Conservation (phyloP, 2,888 invertebrate species). For the Caenorhabditis angaria region DNA sequence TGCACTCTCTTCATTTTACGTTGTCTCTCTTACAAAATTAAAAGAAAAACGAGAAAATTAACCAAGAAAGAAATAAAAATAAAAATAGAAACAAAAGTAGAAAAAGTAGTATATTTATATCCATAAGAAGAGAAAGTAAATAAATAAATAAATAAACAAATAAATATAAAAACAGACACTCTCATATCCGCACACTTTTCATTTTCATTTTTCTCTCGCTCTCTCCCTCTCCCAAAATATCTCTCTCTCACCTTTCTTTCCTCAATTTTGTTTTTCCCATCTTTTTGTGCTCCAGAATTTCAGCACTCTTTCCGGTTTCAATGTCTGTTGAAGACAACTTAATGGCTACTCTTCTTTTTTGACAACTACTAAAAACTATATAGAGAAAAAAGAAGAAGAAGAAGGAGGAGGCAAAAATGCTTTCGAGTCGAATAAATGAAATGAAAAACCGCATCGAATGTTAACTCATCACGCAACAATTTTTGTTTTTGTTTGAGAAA, state of each 20-base stretch:
- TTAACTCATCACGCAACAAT: constrained; percentile 4
- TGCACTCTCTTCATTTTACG: too few relatives aligned
- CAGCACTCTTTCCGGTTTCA: constrained; percentile 2
- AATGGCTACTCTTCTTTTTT: neutral
- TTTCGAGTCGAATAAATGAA: too few relatives aligned
- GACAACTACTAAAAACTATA: neutral
- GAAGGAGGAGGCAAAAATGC: too few relatives aligned
- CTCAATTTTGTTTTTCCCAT: too few relatives aligned
- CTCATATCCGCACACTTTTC: constrained; percentile 1
- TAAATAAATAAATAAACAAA: constrained; percentile 1
- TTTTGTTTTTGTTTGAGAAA: neutral
- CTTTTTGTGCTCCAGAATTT: constrained; percentile 2
- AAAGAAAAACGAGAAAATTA: too few relatives aligned
- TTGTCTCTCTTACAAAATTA: too few relatives aligned
- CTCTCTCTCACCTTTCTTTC: neutral
- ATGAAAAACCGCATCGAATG: neutral
- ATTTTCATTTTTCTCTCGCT: neutral
- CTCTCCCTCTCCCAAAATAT: neutral
- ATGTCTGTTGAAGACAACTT: constrained; percentile 2
- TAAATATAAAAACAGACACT: neutral
- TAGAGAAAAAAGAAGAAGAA: too few relatives aligned
- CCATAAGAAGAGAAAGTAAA: neutral
- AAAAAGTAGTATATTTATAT: constrained; percentile 1
- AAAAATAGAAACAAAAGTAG: neutral
- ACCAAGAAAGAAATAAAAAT: neutral